phyloP scores from a whole-genome alignment of 2,113 vertebrate species.

The Otis tarda region DNA sequence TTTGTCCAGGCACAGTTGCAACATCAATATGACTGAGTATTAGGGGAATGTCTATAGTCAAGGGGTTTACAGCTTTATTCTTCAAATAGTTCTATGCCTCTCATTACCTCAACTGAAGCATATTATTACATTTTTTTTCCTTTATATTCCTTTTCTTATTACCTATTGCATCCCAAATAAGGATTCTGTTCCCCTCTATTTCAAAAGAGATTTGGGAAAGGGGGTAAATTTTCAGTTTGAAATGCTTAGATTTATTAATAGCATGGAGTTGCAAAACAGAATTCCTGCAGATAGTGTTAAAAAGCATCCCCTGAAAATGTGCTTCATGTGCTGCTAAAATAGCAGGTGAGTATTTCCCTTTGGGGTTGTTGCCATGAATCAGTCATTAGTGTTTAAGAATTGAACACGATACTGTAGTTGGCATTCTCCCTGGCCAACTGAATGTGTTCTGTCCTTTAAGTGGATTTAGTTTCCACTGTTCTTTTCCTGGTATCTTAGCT shows the following conservation, averaged over 20 bases:
- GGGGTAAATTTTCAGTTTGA: background rate
- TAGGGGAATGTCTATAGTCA: accelerated
- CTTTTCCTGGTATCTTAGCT: slow-evolving; percentile 53
- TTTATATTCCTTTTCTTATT: background rate
- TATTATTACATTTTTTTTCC: background rate
- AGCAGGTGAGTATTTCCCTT: slow-evolving; percentile 56
- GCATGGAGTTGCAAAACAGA: background rate
- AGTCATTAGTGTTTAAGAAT: slow-evolving; percentile 35
- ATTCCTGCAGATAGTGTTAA: background rate
- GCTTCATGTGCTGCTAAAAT: background rate
- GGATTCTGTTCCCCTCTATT: background rate
- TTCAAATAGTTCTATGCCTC: background rate
- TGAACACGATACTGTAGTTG: slow-evolving; percentile 38
- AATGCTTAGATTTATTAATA: slow-evolving; percentile 13
- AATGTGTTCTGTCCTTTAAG: slow-evolving; percentile 35
- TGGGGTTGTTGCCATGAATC: slow-evolving; percentile 45
- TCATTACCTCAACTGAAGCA: background rate
- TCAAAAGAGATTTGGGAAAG: background rate
- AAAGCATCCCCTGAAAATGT: background rate
- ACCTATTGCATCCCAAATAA: background rate
- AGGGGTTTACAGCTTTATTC: background rate
- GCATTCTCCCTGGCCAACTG: slow-evolving; percentile 8
- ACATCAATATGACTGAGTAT: background rate
- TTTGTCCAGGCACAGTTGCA: background rate
- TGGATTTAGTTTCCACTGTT: slow-evolving; percentile 52